Base-by-base conservation (phyloP, 2,113 vertebrate species). In the Hypocryptadius cinnamomeus region DNA sequence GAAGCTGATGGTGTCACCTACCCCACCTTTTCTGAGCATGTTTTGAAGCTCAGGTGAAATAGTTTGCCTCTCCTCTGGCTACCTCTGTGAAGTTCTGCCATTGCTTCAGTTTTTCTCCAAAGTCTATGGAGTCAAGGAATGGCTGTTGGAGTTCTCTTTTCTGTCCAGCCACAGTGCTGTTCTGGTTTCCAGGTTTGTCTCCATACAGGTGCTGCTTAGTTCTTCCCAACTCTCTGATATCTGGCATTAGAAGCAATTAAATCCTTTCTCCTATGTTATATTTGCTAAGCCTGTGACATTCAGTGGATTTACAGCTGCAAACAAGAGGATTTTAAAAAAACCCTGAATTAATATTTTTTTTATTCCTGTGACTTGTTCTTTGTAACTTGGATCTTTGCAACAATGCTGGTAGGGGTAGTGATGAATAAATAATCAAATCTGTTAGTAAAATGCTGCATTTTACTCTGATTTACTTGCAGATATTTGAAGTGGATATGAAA, bases 401-500 rank as follows among this genome's bases (percentile, higher is more conserved):
- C 44, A 53, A 60, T 88, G 64, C 45, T 78, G 35, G 68, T 91
- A 77, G 87, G 79, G 22, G 16, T 87, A 78, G n/a, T 42, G 45
- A 77, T 85, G 82, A 94, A 95, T 87, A 94, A 94, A 92, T 72
- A 86, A 90, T 79, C 39, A 68, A 80, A 74, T 86, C 50, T 81
- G 40, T 73, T 91, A 73, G 82, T 48, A 88, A 94, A 95, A 74
- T 91, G 68, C 56, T 85, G 50, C 23, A 23, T 77, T 92, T 89
- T 94, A 54, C 42, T 87, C 81, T 78, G 69, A 86, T 84, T 91
- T 91, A 74, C 69, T 90, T 95, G 71, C 51, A 88, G 83, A 71
- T 92, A 94, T 83, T 85, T 93, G 69, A 89, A 92, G 59, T 80
- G 56, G 72, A 78, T 90, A 72, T 88, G 85, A 96, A 93, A 81